Evolutionary conservation across 2,113 vertebrate genomes (phyloP).

Genomic region (Charina bottae): DNA sequence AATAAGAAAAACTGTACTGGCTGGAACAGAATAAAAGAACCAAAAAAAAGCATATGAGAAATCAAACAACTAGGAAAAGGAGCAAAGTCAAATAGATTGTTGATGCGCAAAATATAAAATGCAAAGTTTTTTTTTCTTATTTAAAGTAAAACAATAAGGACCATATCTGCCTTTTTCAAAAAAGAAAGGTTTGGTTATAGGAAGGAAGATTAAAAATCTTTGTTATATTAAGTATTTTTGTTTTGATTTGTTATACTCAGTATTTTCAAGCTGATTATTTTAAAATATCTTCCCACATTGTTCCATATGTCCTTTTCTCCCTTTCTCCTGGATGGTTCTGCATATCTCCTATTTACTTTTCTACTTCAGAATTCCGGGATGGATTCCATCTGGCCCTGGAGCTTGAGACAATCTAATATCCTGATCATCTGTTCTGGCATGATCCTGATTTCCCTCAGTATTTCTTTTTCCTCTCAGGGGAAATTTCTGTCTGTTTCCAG

Average conservation of each 20-base stretch:
- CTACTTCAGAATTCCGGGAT: conserved; percentile 32
- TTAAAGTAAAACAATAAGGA: background rate
- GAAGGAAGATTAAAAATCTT: background rate
- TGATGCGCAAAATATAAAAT: background rate
- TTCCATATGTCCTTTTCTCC: background rate
- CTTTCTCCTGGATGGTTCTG: background rate
- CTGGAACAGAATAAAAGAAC: background rate
- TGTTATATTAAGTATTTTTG: no score
- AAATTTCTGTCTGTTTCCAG: conserved; percentile 55
- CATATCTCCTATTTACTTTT: conserved; percentile 31
- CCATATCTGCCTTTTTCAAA: background rate
- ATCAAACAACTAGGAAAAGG: background rate
- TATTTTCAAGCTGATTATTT: conserved; percentile 16
- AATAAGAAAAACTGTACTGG: background rate
- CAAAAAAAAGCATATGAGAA: background rate
- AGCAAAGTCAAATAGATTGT: background rate
- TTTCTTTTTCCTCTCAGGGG: conserved; percentile 56
- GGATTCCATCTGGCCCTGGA: conserved; percentile 43
- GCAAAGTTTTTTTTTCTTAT: background rate
- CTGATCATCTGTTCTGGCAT: conserved; percentile 63
- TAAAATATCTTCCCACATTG: conserved; percentile 10
- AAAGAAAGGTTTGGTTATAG: background rate
- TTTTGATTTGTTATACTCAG: background rate
- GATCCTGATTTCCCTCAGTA: conserved; percentile 57
- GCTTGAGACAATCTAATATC: conserved; percentile 57